Evolutionary conservation across 2,113 vertebrate genomes (phyloP).

Genomic region (Pyxicephalus adspersus): DNA sequence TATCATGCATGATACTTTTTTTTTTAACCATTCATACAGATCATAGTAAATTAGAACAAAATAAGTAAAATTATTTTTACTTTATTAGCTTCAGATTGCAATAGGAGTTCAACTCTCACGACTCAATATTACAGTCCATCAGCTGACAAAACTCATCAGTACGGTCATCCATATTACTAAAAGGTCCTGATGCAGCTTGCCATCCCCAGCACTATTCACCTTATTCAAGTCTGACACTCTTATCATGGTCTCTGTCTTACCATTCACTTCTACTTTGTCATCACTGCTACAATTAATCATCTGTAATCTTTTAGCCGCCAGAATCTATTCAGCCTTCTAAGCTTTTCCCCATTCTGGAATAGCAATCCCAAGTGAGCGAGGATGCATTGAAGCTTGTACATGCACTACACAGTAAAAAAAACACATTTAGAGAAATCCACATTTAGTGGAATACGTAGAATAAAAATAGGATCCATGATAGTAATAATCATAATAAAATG

Average conservation of each 20-base stretch:
- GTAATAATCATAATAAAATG: no score
- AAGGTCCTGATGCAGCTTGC: slow-evolving; percentile 63
- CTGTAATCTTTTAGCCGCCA: slow-evolving; percentile 65
- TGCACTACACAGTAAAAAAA: slow-evolving; percentile 11
- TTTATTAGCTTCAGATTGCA: slow-evolving; percentile 68
- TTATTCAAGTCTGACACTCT: slow-evolving; percentile 58
- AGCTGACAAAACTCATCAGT: slow-evolving; percentile 67
- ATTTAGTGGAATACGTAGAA: not conserved
- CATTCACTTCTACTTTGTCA: slow-evolving; percentile 61
- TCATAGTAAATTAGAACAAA: slow-evolving; percentile 60
- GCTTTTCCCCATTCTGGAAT: slow-evolving; percentile 59
- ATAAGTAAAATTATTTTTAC: slow-evolving; percentile 62
- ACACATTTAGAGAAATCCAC: not conserved
- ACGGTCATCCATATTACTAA: slow-evolving; percentile 66
- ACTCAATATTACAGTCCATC: slow-evolving; percentile 63
- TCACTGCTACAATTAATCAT: slow-evolving; percentile 69
- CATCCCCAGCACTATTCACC: slow-evolving; percentile 53
- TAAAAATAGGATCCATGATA: no score
- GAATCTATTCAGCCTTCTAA: slow-evolving; percentile 61
- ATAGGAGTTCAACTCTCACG: slow-evolving; percentile 63
- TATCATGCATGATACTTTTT: slow-evolving; percentile 22
- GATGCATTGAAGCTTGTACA: slow-evolving; percentile 41
- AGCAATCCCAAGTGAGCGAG: slow-evolving; percentile 58
- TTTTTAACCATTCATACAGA: slow-evolving; percentile 61
- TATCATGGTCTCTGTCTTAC: slow-evolving; percentile 60